Evolutionary conservation across 2,113 vertebrate species (phyloP), one percentile per base, ranked within the genome.

Genomic region (Guaruba guarouba): DNA sequence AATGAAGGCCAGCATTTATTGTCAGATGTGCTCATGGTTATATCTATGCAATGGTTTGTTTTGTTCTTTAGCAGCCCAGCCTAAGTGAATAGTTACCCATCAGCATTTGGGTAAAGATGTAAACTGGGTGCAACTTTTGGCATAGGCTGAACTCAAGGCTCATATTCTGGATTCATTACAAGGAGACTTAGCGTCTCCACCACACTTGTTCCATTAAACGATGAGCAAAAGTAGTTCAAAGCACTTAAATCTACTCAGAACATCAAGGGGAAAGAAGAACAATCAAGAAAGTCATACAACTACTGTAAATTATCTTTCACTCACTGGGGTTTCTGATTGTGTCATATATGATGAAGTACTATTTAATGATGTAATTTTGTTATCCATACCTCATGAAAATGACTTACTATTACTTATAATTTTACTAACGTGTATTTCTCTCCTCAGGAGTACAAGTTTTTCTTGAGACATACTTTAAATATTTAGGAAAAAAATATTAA

Each of bases 371-470:
- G 85, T 39, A 90, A 73, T 93, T 96, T 94, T 96, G 41, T 94
- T 90, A 92, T 90, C n/a, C 35, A 61, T 92, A 96, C 87, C 46
- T 95, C 94, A 95, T 88, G 77, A 84, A 96, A 96, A 97, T 93
- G 82, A 77, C 63, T 92, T 78, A 94, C 84, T 61, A 82, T 94
- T 95, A 44, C 84, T 85, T 87, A 31, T 55, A 94, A 91, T 92
- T 96, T 69, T 88, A 79, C 66, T 92, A 39, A 95, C 86, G 44
- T 37, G 15, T n/a, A 10, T 79, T 85, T 91, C 71, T 79, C 39
- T 41, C 23, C 10, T 73, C 82, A 54, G 31, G 13, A 81, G 14
- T 69, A 28, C 12, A 74, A 64, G 23, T 5, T 77, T 52, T 92
- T 66, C 11, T 70, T 80, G 43, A 64, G 41, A 66, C 0, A 9